Evolutionary conservation across 2,888 invertebrate species (phyloP), one percentile per base, ranked within the genome.

Genomic region (Chloroclysta siterata): DNA sequence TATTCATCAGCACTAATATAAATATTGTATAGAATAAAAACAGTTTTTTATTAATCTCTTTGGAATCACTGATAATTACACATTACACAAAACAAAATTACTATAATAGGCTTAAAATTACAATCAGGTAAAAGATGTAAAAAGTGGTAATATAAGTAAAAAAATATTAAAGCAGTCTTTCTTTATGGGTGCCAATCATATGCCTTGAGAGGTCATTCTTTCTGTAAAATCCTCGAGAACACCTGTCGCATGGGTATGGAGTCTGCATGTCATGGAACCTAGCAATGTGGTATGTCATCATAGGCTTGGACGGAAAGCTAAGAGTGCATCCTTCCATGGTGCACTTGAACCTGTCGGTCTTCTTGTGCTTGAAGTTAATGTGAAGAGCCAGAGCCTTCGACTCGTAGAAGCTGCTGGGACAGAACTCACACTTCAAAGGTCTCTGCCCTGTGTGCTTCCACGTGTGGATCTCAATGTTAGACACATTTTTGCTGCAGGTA

Each of bases 381-480:
- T 93, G 92, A 6, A 78, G 82, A n/a, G 90, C 88, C 22, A 89
- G 72, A 47, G 84, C 82, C 58, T 83, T 89, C 14, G 75, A 50
- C n/a, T 84, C 83, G 67, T 73, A 84, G 63, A 89, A 90, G 62
- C 83, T 85, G 60, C 87, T 87, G 0, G 83, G 72, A 65, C 93
- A 93, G 7, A 84, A 74, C 22, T 89, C 82, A 75, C 93, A 93
- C 65, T 89, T 88, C 11, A 88, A 70, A 0, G 89, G 88, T 6
- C 86, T 84, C 53, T 94, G 89, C 0, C 94, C 94, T 0, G 93
- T 94, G 66, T 94, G 94, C 51, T 88, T 89, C 78, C 93, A 89
- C 88, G 90, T 94, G 68, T 94, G 94, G 0, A 87, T 87, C 72
- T 93, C 93, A 36, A 94, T 79, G 71, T 94, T 93, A 0, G 94